These are phyloP conservation scores for Tetropium fuscum DNA, from an alignment of 2,888 invertebrate species.

Conservation along the genomic window DNA sequence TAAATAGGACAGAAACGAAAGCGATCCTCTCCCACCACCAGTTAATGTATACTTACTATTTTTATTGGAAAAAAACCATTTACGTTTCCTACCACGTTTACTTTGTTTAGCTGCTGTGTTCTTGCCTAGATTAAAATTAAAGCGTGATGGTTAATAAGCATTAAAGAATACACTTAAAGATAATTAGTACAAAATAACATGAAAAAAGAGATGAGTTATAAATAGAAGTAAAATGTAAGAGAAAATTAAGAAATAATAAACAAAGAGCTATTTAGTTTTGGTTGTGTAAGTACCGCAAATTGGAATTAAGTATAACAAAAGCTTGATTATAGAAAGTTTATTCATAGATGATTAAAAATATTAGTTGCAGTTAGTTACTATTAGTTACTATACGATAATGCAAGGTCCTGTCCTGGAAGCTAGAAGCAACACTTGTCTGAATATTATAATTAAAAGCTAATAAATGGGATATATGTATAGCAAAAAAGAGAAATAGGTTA, in stretches of 20 bases:
- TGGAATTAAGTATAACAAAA: too few relatives aligned
- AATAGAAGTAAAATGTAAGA: conserved; percentile 5
- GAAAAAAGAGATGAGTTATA: not conserved
- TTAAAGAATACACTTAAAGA: conserved; percentile 17
- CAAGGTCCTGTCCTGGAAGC: too few relatives aligned
- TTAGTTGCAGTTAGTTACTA: too few relatives aligned
- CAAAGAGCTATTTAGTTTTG: too few relatives aligned
- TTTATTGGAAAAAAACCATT: conserved; percentile 33
- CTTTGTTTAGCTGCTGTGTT: conserved; percentile 30
- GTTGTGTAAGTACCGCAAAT: too few relatives aligned
- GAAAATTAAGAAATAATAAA: not conserved
- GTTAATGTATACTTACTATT: conserved; percentile 33
- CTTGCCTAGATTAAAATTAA: conserved; percentile 20
- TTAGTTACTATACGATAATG: too few relatives aligned
- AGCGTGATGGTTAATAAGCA: conserved; percentile 23
- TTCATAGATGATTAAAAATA: too few relatives aligned
- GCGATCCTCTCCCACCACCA: conserved; percentile 3
- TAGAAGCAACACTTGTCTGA: too few relatives aligned
- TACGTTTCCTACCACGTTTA: conserved; percentile 33
- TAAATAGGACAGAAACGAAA: conserved; percentile 1
- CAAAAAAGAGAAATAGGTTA: too few relatives aligned
- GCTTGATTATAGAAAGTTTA: too few relatives aligned
- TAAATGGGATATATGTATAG: too few relatives aligned
- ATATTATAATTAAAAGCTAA: too few relatives aligned
- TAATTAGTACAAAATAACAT: conserved; percentile 4